A percentile compares a stretch with the other conserved stretches of the same genome.
Evolutionary conservation across 2,888 invertebrate species (phyloP).

Genomic region (Agriopis leucophaearia): DNA sequence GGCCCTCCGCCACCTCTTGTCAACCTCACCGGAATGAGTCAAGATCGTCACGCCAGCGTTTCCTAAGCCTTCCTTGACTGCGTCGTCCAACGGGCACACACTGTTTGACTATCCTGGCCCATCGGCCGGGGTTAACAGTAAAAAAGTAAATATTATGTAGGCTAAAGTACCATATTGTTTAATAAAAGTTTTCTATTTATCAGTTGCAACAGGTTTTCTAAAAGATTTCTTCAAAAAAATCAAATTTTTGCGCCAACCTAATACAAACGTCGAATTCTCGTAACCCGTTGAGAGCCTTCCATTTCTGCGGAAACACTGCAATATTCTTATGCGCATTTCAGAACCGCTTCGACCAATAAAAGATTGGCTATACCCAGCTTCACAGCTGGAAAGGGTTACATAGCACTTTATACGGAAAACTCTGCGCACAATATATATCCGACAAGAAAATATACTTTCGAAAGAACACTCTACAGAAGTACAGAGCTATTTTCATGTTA

Average conservation of each 20-base stretch:
- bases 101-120: too few relatives aligned
- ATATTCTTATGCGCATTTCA: slow-evolving; percentile 37
- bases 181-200: too few relatives aligned
- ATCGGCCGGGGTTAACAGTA: too few relatives aligned
- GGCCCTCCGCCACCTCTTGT: too few relatives aligned
- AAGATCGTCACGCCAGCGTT: too few relatives aligned
- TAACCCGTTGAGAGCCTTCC: slow-evolving; percentile 21
- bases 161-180: too few relatives aligned
- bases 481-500: slow-evolving; percentile 36
- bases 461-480: slow-evolving; percentile 35
- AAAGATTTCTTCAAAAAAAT: not conserved
- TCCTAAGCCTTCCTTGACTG: too few relatives aligned
- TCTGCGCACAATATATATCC: slow-evolving; percentile 35
- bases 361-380: slow-evolving; percentile 35
- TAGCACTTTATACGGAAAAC: slow-evolving; percentile 38
- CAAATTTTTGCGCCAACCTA: slow-evolving; percentile 1
- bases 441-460: slow-evolving; percentile 40
- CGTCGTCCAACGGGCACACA: too few relatives aligned
- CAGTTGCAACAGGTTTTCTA: not conserved
- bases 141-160: too few relatives aligned
- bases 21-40: too few relatives aligned
- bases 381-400: slow-evolving; percentile 39
- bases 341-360: slow-evolving; percentile 37
- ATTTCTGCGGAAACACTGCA: slow-evolving; percentile 25
- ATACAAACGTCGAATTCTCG: slow-evolving; percentile 15